phyloP scores from a whole-genome alignment of 1,140 invertebrate species.

The Brachystomella parvula region DNA sequence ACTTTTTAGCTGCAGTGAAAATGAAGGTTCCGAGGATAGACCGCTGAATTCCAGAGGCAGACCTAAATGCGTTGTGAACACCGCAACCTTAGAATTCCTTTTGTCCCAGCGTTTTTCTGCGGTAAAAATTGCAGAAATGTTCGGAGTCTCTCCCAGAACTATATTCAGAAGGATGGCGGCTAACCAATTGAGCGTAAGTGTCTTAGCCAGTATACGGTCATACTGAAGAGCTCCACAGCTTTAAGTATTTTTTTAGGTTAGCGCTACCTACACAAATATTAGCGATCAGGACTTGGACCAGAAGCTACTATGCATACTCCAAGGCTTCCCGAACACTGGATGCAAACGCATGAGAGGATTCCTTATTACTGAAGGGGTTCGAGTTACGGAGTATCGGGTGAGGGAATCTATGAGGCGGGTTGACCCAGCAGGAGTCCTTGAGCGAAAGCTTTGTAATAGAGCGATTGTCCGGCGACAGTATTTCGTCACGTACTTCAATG shows the following conservation, averaged over 20 bases:
- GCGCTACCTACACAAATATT: conserved; percentile 1
- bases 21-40: no score
- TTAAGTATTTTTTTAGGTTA: neutral
- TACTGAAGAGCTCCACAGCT: neutral
- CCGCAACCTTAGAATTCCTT: no score
- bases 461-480: conserved; percentile 19
- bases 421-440: conserved; percentile 16
- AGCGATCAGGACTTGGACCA: neutral
- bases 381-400: conserved; percentile 9
- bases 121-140: neutral
- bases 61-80: no score
- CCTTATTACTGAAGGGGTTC: neutral
- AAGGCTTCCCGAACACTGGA: conserved; percentile 18
- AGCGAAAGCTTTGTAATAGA: conserved; percentile 13
- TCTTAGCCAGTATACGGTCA: neutral
- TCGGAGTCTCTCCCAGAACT: neutral
- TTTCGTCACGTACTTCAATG: conserved; percentile 19
- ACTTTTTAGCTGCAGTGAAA: no score
- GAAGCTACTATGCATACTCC: neutral
- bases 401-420: neutral
- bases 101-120: no score
- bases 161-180: neutral
- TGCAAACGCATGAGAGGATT: conserved; percentile 27
- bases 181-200: neutral
- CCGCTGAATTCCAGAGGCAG: no score